Conservation (phyloP, 1,140 invertebrate species). For the Leptopilina clavipes region DNA sequence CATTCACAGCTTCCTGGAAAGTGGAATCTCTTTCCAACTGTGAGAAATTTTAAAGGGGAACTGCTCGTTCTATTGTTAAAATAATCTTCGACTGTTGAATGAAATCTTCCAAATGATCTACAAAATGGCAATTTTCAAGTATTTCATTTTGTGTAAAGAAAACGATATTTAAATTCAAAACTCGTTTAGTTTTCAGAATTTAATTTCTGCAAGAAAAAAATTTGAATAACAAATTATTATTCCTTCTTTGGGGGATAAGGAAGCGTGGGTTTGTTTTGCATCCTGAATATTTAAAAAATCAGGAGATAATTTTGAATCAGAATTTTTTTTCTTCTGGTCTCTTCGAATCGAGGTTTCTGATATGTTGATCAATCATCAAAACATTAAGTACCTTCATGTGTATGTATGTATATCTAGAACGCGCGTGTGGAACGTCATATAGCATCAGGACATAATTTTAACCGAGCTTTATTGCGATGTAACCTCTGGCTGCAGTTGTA, state of each 20-base stretch:
- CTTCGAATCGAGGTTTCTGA: slow-evolving; percentile 13
- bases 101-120: neutral
- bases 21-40: slow-evolving; percentile 15
- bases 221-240: neutral
- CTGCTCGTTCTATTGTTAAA: neutral
- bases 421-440: slow-evolving; percentile 38
- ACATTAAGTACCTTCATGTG: slow-evolving; percentile 43
- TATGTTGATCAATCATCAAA: slow-evolving; percentile 32
- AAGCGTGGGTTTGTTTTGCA: too few relatives aligned
- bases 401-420: slow-evolving; percentile 39
- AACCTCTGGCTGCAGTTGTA: slow-evolving; percentile 58
- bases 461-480: slow-evolving; percentile 60
- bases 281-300: too few relatives aligned
- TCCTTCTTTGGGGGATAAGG: neutral
- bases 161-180: too few relatives aligned
- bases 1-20: neutral
- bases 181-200: too few relatives aligned
- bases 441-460: slow-evolving; percentile 66
- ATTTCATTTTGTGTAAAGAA: too few relatives aligned
- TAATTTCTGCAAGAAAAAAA: neutral
- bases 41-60: neutral
- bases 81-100: neutral
- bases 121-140: too few relatives aligned
- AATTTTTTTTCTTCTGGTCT: slow-evolving; percentile 8
- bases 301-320: too few relatives aligned